These are phyloP conservation scores for Harpagus bidentatus DNA, from an alignment of 2,113 vertebrate genomes.

Conservation along the genomic window DNA sequence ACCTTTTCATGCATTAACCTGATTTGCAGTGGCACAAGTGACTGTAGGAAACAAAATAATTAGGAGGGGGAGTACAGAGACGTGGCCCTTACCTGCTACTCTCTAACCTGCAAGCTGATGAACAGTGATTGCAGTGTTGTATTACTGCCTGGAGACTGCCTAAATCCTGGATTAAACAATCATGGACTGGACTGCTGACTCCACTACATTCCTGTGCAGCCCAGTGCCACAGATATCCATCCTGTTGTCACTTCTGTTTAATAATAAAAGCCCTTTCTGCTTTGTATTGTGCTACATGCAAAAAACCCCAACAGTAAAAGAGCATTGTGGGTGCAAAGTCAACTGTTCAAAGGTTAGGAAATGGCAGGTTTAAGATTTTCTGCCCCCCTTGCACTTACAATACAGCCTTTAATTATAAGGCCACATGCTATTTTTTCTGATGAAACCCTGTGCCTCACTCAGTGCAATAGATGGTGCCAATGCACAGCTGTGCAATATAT, in stretches of 20 bases:
- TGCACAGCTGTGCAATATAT: not conserved
- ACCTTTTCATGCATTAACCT: not conserved
- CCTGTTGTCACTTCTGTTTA: conserved; percentile 19
- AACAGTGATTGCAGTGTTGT: not conserved
- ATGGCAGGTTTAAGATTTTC: not conserved
- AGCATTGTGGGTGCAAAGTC: not conserved
- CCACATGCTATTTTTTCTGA: not conserved
- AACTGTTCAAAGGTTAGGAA: not conserved
- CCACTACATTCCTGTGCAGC: conserved; percentile 8
- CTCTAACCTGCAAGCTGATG: not conserved
- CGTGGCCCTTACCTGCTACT: not conserved
- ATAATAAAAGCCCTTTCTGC: not conserved
- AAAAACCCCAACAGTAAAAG: not conserved
- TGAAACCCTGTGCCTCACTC: not conserved
- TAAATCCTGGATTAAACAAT: conserved; percentile 37
- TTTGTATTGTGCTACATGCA: not conserved
- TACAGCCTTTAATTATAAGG: not conserved
- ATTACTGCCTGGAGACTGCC: not conserved
- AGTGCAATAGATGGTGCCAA: conserved; percentile 21
- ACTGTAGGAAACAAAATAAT: not conserved
- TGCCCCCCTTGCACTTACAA: not conserved
- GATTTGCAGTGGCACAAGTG: not conserved
- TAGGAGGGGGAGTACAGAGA: not conserved
- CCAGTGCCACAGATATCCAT: not conserved
- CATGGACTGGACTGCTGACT: not conserved